Evolutionary conservation across 2,888 invertebrate genomes (phyloP).

Genomic region (Dryomyza anilis): DNA sequence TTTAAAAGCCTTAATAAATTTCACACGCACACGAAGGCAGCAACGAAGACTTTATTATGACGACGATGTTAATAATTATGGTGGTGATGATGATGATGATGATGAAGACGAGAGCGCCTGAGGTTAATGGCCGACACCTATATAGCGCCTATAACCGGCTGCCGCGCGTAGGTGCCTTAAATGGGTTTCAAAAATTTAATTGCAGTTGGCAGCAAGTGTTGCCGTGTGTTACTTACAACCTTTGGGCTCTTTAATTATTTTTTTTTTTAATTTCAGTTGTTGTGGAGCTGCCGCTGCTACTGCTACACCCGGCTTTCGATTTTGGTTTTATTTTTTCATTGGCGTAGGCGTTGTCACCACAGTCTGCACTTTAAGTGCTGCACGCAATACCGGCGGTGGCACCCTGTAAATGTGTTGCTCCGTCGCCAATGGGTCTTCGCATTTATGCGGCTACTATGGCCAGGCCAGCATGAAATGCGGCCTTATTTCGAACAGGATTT

Average conservation of each 20-base stretch:
- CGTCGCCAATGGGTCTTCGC: too few species aligned
- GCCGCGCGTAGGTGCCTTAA: not conserved
- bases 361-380: not conserved
- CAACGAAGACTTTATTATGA: too few species aligned
- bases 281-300: not conserved
- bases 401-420: too few species aligned
- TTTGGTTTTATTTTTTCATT: not conserved
- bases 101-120: too few species aligned
- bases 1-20: not conserved
- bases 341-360: not conserved
- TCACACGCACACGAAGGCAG: not conserved
- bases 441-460: too few species aligned
- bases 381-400: too few species aligned
- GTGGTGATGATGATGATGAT: too few species aligned
- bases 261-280: not conserved
- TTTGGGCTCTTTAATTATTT: not conserved
- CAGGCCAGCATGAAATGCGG: too few species aligned
- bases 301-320: not conserved
- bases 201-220: not conserved
- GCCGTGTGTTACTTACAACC: not conserved
- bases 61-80: too few species aligned
- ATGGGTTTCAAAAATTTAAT: constrained; percentile 9
- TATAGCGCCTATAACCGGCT: not conserved
- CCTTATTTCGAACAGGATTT: too few species aligned
- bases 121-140: not conserved